Evolutionary conservation across 2,113 vertebrate genomes (phyloP).

Genomic region (Phoxinus phoxinus): DNA sequence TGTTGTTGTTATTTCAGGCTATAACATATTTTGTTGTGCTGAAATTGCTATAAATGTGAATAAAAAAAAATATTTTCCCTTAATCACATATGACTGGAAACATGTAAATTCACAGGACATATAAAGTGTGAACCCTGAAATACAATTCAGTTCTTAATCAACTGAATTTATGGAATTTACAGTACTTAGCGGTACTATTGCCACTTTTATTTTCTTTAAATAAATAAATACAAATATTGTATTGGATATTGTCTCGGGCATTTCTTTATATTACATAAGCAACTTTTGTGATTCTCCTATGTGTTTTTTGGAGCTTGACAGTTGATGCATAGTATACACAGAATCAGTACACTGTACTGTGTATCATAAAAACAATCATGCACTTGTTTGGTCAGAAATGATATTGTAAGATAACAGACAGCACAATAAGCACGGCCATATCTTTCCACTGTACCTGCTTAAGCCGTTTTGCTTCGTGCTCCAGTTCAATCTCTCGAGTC

Average conservation of each 20-base stretch:
- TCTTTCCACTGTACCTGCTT: conserved; percentile 82
- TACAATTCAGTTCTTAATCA: too few species aligned
- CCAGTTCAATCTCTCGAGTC: conserved; percentile 91
- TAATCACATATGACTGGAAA: too few species aligned
- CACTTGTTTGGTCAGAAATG: background rate
- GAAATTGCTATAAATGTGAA: too few species aligned
- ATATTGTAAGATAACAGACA: background rate
- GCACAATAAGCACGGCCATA: background rate
- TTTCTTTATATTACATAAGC: background rate
- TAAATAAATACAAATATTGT: too few species aligned
- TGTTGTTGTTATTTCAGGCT: too few species aligned
- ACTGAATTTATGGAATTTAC: too few species aligned
- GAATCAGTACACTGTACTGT: background rate
- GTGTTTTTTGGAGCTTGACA: background rate
- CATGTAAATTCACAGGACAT: too few species aligned
- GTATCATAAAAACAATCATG: background rate
- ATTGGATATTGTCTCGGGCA: background rate
- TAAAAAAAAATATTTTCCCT: too few species aligned
- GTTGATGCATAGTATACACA: background rate
- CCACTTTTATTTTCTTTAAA: too few species aligned
- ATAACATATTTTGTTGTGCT: too few species aligned
- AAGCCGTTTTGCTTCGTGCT: conserved; percentile 91
- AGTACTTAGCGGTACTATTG: too few species aligned
- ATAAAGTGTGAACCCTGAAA: too few species aligned
- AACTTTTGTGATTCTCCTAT: background rate